Conservation (phyloP, 2,113 vertebrate species). For the Bolborhynchus lineola region DNA sequence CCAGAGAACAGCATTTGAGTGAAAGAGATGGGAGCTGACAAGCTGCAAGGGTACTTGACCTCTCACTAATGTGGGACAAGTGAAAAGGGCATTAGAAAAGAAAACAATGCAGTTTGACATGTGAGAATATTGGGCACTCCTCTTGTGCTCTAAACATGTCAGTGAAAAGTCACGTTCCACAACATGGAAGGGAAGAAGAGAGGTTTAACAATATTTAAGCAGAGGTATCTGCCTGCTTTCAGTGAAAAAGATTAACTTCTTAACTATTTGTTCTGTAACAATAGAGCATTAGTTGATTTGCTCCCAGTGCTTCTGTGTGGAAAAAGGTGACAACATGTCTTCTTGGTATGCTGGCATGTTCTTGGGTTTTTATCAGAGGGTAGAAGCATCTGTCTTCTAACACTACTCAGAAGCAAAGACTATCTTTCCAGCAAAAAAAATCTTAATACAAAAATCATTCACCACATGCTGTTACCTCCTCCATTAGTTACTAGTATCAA, state of each 20-base stretch:
- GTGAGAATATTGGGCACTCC: not conserved
- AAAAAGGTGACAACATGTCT: not conserved
- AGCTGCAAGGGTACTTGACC: not conserved
- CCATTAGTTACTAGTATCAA: not conserved
- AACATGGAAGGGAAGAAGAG: not conserved
- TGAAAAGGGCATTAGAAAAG: not conserved
- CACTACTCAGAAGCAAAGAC: not conserved
- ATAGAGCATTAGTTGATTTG: not conserved
- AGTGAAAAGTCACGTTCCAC: not conserved
- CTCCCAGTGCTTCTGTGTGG: not conserved
- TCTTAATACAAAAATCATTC: not conserved
- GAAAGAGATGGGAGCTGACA: not conserved
- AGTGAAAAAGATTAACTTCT: not conserved
- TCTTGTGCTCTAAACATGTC: not conserved
- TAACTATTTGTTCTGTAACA: not conserved
- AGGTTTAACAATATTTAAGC: not conserved
- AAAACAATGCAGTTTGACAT: not conserved
- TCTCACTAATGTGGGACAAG: not conserved
- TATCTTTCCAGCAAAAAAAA: not conserved
- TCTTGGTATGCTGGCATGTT: not conserved
- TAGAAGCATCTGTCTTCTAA: not conserved
- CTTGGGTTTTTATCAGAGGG: not conserved
- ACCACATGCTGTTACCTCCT: not conserved
- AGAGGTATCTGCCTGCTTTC: not conserved
- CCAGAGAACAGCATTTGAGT: not conserved